Conservation (phyloP, 1,140 invertebrate genomes). For the Drosophila repleta region DNA sequence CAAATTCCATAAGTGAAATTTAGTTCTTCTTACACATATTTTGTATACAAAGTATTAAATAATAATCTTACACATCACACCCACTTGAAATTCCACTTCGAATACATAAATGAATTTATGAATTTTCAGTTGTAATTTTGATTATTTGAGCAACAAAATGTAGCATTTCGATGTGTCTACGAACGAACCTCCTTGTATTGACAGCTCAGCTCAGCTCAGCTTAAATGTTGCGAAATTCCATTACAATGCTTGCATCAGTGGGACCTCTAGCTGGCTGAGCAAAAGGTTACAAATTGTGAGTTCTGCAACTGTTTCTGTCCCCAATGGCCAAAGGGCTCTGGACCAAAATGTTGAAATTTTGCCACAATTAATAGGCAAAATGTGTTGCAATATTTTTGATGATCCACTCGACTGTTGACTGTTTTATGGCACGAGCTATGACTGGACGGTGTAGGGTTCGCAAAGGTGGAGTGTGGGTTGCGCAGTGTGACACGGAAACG, state of each 20-base stretch:
- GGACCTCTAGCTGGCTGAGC: not conserved
- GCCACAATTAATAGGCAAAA: conserved; percentile 74
- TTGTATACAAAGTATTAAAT: not conserved
- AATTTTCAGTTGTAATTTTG: conserved; percentile 65
- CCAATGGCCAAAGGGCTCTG: not conserved
- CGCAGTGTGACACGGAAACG: conserved; percentile 28
- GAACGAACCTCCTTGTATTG: conserved; percentile 3
- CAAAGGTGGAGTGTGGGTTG: not conserved
- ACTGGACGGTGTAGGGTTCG: conserved; percentile 7
- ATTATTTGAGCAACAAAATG: conserved; percentile 44
- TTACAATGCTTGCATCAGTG: conserved; percentile 43
- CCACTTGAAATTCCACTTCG: conserved; percentile 49
- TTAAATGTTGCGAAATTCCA: conserved; percentile 70
- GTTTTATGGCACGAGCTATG: conserved; percentile 72
- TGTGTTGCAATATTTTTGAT: conserved; percentile 80
- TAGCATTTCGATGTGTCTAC: not conserved
- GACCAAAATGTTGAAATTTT: conserved; percentile 22
- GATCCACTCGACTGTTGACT: conserved; percentile 53
- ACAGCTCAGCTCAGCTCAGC: conserved; percentile 24
- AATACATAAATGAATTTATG: conserved; percentile 72
- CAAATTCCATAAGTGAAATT: no score
- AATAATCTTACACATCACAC: conserved; percentile 6
- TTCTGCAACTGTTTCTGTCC: not conserved
- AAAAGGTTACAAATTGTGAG: conserved; percentile 29
- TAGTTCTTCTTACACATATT: no score